Evolutionary conservation across 2,113 vertebrate genomes (phyloP).

Genomic region (Nothocercus julius): DNA sequence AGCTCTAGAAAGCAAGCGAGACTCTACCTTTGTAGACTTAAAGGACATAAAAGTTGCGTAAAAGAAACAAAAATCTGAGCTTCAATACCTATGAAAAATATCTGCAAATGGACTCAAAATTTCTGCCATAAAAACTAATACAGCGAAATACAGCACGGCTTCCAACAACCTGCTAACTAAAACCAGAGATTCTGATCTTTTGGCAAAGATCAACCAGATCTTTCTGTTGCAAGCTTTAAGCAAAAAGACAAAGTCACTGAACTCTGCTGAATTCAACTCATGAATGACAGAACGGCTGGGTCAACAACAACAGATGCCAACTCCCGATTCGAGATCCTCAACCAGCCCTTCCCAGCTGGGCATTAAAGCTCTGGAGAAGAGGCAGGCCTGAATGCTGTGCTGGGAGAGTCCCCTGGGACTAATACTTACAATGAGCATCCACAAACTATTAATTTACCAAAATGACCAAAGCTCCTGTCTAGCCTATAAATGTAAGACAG

Average conservation of each 20-base stretch:
- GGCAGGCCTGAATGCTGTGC: slow-evolving; percentile 18
- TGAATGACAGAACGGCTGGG: background rate
- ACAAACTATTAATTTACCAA: slow-evolving; percentile 62
- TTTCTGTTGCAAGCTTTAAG: slow-evolving; percentile 36
- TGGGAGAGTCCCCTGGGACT: slow-evolving; percentile 7
- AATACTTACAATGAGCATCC: slow-evolving; percentile 17
- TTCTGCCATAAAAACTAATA: background rate
- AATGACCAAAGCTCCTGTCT: slow-evolving; percentile 41
- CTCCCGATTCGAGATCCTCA: background rate
- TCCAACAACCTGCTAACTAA: slow-evolving; percentile 17
- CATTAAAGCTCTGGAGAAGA: background rate
- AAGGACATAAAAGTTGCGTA: background rate
- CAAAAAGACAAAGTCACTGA: slow-evolving; percentile 34
- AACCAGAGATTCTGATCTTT: background rate
- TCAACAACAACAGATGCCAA: background rate
- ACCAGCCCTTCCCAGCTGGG: slow-evolving; percentile 12
- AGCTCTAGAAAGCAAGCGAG: background rate
- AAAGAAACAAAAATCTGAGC: background rate
- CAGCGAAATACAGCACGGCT: background rate
- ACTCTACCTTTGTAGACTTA: background rate
- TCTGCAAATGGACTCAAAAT: background rate
- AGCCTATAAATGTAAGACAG: slow-evolving; percentile 10
- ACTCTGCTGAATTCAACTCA: slow-evolving; percentile 9
- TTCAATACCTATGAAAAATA: background rate
- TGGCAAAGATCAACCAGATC: slow-evolving; percentile 22